These are phyloP conservation scores for Agrotis puta DNA, from an alignment of 2,888 invertebrate species.

Conservation along the genomic window DNA sequence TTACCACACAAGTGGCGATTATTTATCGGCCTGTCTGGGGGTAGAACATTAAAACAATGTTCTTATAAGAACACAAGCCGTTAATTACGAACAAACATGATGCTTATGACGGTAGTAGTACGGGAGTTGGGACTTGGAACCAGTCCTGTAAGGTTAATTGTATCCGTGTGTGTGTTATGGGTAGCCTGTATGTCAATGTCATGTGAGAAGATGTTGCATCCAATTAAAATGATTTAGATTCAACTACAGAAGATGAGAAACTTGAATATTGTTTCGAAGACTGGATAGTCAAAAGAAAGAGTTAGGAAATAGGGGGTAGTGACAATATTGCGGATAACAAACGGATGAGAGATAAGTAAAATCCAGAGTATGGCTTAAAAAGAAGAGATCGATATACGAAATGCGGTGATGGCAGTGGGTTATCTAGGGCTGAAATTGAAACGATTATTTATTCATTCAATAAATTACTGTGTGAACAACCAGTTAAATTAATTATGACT, in stretches of 20 bases:
- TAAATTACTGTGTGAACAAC: too few species aligned
- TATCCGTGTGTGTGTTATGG: constrained; percentile 22
- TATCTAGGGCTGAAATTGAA: too few species aligned
- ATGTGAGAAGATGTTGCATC: constrained; percentile 12
- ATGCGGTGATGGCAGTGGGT: too few species aligned
- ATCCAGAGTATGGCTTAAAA: too few species aligned
- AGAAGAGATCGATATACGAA: too few species aligned
- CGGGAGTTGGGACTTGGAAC: constrained; percentile 61
- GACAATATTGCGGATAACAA: too few species aligned
- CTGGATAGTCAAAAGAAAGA: too few species aligned
- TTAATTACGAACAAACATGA: constrained; percentile 88
- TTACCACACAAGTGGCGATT: constrained; percentile 84
- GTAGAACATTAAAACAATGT: constrained; percentile 81
- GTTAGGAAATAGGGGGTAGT: too few species aligned
- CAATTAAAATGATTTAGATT: constrained; percentile 17
- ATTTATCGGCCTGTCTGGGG: constrained; percentile 78
- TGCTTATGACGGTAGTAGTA: constrained; percentile 73
- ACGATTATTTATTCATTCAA: too few species aligned
- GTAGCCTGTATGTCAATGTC: constrained; percentile 12
- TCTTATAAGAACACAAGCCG: constrained; percentile 83
- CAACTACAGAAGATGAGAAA: not conserved
- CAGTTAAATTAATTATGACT: too few species aligned
- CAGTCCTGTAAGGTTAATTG: constrained; percentile 40
- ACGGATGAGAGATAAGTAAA: too few species aligned
- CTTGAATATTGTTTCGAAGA: not conserved